Evolutionary conservation across 2,888 invertebrate species (phyloP), one percentile per base, ranked within the genome.

Genomic region (Sarcophaga rosellei): DNA sequence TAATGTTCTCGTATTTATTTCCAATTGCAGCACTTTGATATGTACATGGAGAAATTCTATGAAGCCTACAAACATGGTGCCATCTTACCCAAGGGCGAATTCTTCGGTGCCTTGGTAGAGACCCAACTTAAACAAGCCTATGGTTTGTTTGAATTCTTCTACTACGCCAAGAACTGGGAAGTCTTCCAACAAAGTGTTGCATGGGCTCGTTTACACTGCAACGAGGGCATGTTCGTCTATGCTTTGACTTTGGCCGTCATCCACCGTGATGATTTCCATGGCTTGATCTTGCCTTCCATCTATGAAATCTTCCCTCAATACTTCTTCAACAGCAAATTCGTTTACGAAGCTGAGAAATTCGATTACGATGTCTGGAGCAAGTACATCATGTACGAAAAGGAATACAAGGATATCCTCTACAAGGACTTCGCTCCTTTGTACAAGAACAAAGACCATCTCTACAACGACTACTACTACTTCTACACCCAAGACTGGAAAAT

Each of bases 271-370:
- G 96, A 96, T 90, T 95, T 95, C 92, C 94, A 94, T 83, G 96
- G 95, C 70, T 93, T 97, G 88, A 94, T 95, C 68, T 92, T 97
- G 25, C 97, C 97, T 35, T 95, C 96, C 44, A 95, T 95, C 63
- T 97, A 97, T 91, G 97, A 97, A 93, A 95, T 97, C 92, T 95
- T 95, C 93, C 97, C 97, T 3, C 95, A 96, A 92, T 95, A 95
- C 93, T 97, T 96, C 94, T 95, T 96, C 91, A 95, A 96, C 93
- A 94, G 95, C 89, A 95, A 96, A 90, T 94, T 96, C 89, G 95
- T 97, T 89, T 95, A 95, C 90, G 94, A 95, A 90, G 96, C 95
- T 1, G 94, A 95, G 89, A 94, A 95, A 91, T 94, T 95, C 92
- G 89, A 91, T 69, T 91, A 89, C 57, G 90, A 91, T 88, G 89